A percentile compares a stretch with the other conserved stretches of the same genome.
phyloP scores from a whole-genome alignment of 2,113 vertebrate genomes.

The Heptranchias perlo region DNA sequence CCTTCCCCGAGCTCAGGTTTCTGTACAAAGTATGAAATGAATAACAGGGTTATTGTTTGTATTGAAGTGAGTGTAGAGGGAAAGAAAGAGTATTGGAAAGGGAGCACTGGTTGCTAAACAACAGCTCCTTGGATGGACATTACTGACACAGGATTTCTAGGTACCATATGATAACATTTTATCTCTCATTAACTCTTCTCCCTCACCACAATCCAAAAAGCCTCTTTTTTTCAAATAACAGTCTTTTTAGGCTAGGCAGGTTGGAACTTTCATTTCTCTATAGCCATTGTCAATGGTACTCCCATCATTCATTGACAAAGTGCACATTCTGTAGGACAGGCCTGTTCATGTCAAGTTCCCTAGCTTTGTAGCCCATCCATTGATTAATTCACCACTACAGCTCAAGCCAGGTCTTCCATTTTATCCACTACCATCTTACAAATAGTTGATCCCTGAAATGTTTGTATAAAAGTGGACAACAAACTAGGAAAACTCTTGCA shows the following conservation, averaged over 20 bases:
- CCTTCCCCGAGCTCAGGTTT: slow-evolving; percentile 89
- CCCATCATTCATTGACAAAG: background rate
- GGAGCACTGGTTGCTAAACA: background rate
- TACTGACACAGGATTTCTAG: background rate
- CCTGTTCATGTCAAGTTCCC: background rate
- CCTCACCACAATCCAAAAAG: background rate
- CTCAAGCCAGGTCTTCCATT: background rate
- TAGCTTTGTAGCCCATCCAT: background rate
- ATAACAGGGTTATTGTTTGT: background rate
- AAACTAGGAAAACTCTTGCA: background rate
- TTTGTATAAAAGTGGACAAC: too few relatives aligned
- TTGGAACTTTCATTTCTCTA: background rate
- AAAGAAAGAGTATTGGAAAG: background rate
- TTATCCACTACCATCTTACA: background rate
- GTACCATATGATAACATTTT: background rate
- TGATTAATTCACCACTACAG: background rate
- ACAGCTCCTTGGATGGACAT: background rate
- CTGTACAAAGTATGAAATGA: slow-evolving; percentile 51
- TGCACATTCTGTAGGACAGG: too few relatives aligned
- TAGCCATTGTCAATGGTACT: background rate
- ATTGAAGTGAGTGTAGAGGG: background rate
- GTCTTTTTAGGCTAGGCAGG: background rate
- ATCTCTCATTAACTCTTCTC: background rate
- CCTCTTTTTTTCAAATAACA: background rate
- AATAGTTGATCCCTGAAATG: background rate